Evolutionary conservation across 2,888 invertebrate species (phyloP).

Genomic region (Anthrax anthrax): DNA sequence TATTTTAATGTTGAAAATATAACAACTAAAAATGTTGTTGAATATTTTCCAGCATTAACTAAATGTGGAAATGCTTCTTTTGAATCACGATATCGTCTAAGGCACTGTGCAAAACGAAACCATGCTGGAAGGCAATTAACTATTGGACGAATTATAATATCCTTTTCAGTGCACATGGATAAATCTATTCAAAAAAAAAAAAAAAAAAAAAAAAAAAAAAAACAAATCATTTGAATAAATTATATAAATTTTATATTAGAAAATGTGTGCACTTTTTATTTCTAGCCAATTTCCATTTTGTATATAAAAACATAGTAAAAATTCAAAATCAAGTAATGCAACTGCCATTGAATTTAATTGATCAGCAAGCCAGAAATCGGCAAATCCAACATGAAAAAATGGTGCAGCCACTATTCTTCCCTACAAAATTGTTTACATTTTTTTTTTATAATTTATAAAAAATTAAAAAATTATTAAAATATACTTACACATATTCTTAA

Average conservation of each 20-base stretch:
- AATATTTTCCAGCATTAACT: conserved; percentile 96
- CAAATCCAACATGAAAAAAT: conserved; percentile 85
- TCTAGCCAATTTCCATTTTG: conserved; percentile 60
- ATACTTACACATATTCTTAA: conserved; percentile 67
- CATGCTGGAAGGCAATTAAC: conserved; percentile 91
- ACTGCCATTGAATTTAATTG: conserved; percentile 87
- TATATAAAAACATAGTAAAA: conserved; percentile 81
- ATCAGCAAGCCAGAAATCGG: conserved; percentile 98
- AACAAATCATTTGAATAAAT: neutral
- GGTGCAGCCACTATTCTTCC: conserved; percentile 78
- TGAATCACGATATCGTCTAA: conserved; percentile 89
- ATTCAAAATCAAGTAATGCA: conserved; percentile 87
- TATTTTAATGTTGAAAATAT: conserved; percentile 62
- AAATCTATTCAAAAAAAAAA: conserved; percentile 32
- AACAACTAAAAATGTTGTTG: conserved; percentile 91
- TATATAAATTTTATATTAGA: neutral
- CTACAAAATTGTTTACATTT: conserved; percentile 34
- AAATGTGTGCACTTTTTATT: conserved; percentile 37
- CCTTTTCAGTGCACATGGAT: conserved; percentile 54
- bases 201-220: conserved; percentile 3
- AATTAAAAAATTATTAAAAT: conserved; percentile 6
- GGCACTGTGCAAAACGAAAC: conserved; percentile 94
- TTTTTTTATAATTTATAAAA: neutral
- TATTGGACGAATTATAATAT: conserved; percentile 63
- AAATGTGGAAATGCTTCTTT: conserved; percentile 89